Conservation (phyloP, 2,797 vertebrate genomes). For the Anas acuta region DNA sequence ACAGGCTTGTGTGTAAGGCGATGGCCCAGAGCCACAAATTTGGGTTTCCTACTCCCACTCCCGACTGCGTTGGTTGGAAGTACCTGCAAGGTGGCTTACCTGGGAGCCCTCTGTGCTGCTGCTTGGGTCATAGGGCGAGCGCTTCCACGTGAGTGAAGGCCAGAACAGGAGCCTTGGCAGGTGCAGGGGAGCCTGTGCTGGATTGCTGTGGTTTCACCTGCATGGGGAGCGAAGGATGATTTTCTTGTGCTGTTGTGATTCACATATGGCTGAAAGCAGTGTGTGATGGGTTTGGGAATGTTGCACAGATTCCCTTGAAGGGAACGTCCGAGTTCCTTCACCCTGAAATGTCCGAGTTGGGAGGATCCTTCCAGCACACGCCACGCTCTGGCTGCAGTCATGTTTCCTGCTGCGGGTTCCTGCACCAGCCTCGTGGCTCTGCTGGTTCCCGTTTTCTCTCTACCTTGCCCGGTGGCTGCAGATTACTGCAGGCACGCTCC, state of each 20-base stretch:
- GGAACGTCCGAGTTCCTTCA: too few species aligned
- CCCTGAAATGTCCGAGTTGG: too few species aligned
- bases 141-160: not conserved
- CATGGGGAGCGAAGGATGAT: not conserved
- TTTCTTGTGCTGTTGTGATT: not conserved
- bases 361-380: accelerated
- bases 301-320: not conserved
- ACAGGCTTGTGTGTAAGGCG: not conserved
- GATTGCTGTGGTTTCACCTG: not conserved
- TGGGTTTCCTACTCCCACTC: not conserved
- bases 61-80: not conserved
- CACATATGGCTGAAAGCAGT: not conserved
- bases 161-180: not conserved
- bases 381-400: accelerated
- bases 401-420: not conserved
- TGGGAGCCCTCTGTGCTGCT: not conserved
- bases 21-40: not conserved
- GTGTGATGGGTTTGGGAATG: not conserved
- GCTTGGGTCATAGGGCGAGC: not conserved
- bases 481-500: accelerated
- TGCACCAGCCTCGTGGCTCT: not conserved
- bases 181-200: not conserved
- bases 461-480: not conserved
- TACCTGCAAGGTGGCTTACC: not conserved
- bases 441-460: not conserved